phyloP scores from a whole-genome alignment of 1,140 invertebrate genomes.

The Coboldia fuscipes region DNA sequence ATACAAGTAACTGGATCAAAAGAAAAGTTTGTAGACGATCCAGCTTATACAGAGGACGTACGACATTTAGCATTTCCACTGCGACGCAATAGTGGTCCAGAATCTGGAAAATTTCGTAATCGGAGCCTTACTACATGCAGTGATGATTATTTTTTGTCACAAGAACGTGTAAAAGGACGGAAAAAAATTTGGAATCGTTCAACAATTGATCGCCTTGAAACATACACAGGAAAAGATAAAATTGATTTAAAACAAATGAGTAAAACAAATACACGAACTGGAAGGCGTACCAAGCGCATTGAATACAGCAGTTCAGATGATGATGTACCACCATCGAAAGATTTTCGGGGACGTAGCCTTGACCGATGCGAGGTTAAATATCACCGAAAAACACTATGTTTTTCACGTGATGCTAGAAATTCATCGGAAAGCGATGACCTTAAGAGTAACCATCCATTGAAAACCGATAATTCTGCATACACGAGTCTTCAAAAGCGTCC shows the following conservation, averaged over 20 bases:
- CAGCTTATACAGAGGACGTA: slow-evolving; percentile 20
- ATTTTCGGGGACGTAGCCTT: slow-evolving; percentile 13
- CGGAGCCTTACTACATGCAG: too few species aligned
- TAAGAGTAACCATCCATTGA: too few species aligned
- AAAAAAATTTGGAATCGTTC: too few species aligned
- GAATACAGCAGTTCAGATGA: slow-evolving; percentile 16
- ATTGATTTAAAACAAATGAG: neutral
- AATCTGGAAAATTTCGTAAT: too few species aligned
- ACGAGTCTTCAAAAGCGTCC: too few species aligned
- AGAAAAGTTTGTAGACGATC: slow-evolving; percentile 10
- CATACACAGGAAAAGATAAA: neutral
- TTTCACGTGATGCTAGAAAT: neutral
- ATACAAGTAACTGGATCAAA: neutral
- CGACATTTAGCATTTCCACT: slow-evolving; percentile 18
- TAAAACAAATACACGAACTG: neutral
- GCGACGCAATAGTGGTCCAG: slow-evolving; percentile 16
- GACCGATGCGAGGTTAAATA: slow-evolving; percentile 7
- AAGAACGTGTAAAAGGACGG: too few species aligned
- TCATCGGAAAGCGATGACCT: too few species aligned
- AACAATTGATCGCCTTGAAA: too few species aligned
- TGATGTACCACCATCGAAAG: slow-evolving; percentile 3
- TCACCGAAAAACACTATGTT: neutral
- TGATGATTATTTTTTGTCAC: too few species aligned
- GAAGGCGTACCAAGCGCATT: slow-evolving; percentile 3
- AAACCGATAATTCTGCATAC: too few species aligned